phyloP scores from a whole-genome alignment of 2,888 invertebrate genomes.

The Rambutsinella grinnellia region DNA sequence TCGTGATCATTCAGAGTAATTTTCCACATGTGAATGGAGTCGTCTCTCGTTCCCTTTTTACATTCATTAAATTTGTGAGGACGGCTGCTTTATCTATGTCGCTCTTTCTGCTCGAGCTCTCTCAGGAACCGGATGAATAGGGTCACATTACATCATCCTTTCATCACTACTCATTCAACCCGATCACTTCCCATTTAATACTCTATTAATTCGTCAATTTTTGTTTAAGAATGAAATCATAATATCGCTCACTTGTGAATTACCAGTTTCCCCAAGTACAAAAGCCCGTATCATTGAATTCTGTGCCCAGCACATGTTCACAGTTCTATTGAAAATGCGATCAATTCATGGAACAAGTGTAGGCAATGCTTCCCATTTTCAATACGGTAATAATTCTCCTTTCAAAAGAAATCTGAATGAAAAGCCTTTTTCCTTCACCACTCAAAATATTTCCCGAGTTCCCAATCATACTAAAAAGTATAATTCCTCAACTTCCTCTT shows the following conservation, averaged over 20 bases:
- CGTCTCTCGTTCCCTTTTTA: too few species aligned
- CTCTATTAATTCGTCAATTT: slow-evolving; percentile 45
- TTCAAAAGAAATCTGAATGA: background rate
- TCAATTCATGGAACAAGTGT: background rate
- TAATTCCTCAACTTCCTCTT: background rate
- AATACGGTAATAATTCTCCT: background rate
- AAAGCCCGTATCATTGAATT: too few species aligned
- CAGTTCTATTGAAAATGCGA: background rate
- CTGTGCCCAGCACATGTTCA: too few species aligned
- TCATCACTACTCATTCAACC: slow-evolving; percentile 28
- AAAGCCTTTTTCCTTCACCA: background rate
- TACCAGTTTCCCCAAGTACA: too few species aligned
- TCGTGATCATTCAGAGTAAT: too few species aligned
- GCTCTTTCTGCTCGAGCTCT: too few species aligned
- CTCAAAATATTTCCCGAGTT: background rate
- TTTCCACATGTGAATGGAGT: too few species aligned
- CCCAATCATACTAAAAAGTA: background rate
- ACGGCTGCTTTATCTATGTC: too few species aligned
- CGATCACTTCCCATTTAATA: slow-evolving; percentile 38
- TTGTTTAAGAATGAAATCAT: slow-evolving; percentile 26
- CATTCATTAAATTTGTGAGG: too few species aligned
- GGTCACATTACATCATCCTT: slow-evolving; percentile 35
- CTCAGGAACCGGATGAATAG: slow-evolving; percentile 47
- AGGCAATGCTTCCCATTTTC: background rate
- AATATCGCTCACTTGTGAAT: background rate